Evolutionary conservation across 2,797 vertebrate species (phyloP).

Genomic region (Synanceia verrucosa): DNA sequence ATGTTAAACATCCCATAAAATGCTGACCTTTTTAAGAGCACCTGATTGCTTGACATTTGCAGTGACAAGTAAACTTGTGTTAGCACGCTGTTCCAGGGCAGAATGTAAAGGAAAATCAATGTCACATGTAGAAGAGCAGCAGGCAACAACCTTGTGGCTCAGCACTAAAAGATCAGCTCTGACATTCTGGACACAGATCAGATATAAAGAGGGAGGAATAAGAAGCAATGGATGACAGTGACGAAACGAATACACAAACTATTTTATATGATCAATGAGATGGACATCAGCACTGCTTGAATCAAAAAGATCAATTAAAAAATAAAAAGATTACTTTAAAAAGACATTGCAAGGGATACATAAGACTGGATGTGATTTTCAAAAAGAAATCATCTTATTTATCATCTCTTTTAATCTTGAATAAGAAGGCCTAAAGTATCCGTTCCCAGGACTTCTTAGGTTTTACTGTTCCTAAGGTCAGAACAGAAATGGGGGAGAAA

Average conservation of each 20-base stretch:
- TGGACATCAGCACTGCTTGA: background rate
- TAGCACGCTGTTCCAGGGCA: slow-evolving; percentile 23
- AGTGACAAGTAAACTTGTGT: slow-evolving; percentile 68
- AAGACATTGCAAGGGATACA: too few species aligned
- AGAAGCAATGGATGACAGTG: background rate
- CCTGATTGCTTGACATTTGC: slow-evolving; percentile 77
- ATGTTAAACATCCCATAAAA: slow-evolving; percentile 76
- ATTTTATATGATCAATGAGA: background rate
- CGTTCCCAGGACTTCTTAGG: too few species aligned
- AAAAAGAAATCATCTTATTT: too few species aligned
- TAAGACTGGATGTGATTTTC: too few species aligned
- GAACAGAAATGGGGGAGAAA: too few species aligned
- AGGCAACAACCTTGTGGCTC: slow-evolving; percentile 20
- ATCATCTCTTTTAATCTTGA: too few species aligned
- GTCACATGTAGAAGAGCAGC: slow-evolving; percentile 33
- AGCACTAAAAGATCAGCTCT: slow-evolving; percentile 11
- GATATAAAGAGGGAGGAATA: slow-evolving; percentile 1
- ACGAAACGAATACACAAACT: background rate
- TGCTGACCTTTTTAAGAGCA: slow-evolving; percentile 69
- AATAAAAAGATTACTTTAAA: background rate
- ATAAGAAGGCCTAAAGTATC: too few species aligned
- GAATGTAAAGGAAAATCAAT: slow-evolving; percentile 70
- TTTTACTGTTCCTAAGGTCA: too few species aligned
- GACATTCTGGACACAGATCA: background rate
- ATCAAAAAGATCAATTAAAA: background rate